These are phyloP conservation scores for Hemiscyllium ocellatum DNA, from an alignment of 2,113 vertebrate species.

Conservation along the genomic window DNA sequence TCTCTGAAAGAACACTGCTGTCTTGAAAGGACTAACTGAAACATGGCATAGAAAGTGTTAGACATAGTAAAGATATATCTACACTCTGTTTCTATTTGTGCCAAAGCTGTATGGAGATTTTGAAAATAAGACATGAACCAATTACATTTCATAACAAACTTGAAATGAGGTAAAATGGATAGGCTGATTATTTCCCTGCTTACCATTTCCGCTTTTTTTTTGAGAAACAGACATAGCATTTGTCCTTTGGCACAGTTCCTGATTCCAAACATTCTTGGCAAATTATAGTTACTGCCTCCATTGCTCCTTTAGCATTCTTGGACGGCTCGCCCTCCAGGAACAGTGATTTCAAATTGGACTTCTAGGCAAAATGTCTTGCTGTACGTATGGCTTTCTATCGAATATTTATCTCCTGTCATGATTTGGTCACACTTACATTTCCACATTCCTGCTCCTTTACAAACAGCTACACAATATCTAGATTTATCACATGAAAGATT, in stretches of 20 bases:
- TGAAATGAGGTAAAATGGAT: not conserved
- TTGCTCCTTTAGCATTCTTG: not conserved
- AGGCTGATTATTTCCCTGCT: not conserved
- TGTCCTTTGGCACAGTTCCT: not conserved
- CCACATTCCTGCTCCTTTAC: not conserved
- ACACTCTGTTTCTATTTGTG: not conserved
- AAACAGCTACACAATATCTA: not conserved
- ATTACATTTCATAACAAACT: not conserved
- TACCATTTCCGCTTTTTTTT: not conserved
- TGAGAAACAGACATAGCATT: not conserved
- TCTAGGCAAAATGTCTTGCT: not conserved
- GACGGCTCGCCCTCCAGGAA: not conserved
- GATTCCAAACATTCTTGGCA: not conserved
- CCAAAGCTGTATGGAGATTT: not conserved
- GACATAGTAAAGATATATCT: not conserved
- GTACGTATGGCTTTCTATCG: not conserved
- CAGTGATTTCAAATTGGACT: not conserved
- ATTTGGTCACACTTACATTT: not conserved
- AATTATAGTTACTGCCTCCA: not conserved
- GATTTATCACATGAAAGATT: not conserved
- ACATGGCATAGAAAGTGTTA: not conserved
- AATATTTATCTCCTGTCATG: not conserved
- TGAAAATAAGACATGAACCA: not conserved
- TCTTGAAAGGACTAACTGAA: not conserved
- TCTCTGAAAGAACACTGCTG: not conserved